These are phyloP conservation scores for Amazona vittata DNA, from an alignment of 2,113 vertebrate genomes.

Conservation along the genomic window DNA sequence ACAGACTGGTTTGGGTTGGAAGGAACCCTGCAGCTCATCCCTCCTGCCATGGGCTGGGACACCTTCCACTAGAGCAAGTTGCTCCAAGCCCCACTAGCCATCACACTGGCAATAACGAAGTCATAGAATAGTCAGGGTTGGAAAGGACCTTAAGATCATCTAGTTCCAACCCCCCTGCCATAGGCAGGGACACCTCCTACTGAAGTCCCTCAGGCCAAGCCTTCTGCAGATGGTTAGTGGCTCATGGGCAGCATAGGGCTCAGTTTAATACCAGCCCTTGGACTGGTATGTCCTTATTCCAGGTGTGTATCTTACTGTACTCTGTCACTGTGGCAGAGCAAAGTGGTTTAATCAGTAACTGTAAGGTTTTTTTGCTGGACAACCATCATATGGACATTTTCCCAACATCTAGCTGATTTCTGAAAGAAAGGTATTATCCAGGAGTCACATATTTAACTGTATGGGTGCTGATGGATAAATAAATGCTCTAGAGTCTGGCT, in stretches of 20 bases:
- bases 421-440: neutral
- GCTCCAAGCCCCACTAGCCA: neutral
- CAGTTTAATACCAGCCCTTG: neutral
- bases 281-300: neutral
- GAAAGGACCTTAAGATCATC: too few species aligned
- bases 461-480: neutral
- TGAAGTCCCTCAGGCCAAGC: neutral
- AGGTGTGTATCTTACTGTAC: neutral
- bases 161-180: too few species aligned
- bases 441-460: neutral
- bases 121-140: too few species aligned
- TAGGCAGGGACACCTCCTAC: too few species aligned
- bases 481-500: neutral
- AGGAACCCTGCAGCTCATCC: neutral
- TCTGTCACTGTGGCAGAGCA: neutral
- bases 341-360: neutral
- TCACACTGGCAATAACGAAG: neutral
- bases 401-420: neutral
- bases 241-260: neutral
- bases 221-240: neutral
- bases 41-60: neutral
- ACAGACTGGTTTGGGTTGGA: neutral
- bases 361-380: neutral
- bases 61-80: neutral
- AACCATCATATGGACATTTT: neutral